Conservation (phyloP, 2,888 invertebrate species). For the Willowsia nigromaculata region DNA sequence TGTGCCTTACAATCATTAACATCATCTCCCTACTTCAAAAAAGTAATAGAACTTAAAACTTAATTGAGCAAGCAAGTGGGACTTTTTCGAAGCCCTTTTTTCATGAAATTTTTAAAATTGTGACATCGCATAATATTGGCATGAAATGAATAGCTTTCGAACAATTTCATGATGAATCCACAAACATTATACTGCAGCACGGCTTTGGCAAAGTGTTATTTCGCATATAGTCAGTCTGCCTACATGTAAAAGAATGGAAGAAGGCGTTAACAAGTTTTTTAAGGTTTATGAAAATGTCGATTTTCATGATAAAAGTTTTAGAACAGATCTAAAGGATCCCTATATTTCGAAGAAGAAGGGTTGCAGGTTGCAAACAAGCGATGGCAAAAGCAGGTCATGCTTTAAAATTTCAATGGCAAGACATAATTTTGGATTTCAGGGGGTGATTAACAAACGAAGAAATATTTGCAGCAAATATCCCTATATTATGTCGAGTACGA, state of each 20-base stretch:
- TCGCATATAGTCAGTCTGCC: no score
- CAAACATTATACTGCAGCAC: background rate
- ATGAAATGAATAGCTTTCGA: background rate
- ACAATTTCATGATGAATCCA: background rate
- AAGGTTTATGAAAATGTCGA: background rate
- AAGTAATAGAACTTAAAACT: background rate
- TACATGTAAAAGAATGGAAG: background rate
- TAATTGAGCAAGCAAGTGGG: background rate
- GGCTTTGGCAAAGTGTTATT: background rate
- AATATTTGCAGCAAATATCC: no score
- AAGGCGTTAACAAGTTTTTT: background rate
- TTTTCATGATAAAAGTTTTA: constrained; percentile 8
- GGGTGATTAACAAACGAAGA: no score
- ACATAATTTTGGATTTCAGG: no score
- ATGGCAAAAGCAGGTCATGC: no score
- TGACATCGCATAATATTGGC: background rate
- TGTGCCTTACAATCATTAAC: background rate
- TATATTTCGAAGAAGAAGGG: background rate
- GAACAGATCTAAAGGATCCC: no score
- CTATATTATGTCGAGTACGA: no score
- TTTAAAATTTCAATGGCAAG: background rate
- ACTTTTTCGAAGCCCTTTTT: background rate
- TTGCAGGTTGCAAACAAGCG: background rate
- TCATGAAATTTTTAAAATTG: background rate
- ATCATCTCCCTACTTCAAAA: background rate